Evolutionary conservation across 92 coral and sea anemone species (phyloP).

Genomic region (Porites lobata): DNA sequence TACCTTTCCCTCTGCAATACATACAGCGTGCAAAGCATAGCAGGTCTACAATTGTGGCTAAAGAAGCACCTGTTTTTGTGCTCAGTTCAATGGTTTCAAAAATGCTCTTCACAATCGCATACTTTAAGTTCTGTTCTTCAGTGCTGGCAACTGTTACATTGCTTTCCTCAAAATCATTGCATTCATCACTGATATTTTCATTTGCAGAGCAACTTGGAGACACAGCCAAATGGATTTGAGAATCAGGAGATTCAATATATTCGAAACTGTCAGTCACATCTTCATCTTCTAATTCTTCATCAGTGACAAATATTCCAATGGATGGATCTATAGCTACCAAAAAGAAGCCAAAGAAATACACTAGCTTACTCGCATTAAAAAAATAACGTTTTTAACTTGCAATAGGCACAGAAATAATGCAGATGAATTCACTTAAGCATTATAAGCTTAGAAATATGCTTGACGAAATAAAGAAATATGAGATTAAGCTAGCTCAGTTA

Average conservation of each 20-base stretch:
- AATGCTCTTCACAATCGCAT: conserved; percentile 60
- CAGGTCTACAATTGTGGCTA: conserved; percentile 58
- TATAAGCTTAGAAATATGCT: too few relatives aligned
- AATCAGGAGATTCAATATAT: neutral
- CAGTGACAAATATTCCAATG: neutral
- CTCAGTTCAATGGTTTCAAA: conserved; percentile 64
- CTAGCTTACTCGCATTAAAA: too few relatives aligned
- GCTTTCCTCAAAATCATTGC: neutral
- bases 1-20: conserved; percentile 73
- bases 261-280: conserved; percentile 4
- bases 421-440: too few relatives aligned
- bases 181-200: neutral
- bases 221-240: neutral
- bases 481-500: too few relatives aligned
- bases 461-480: too few relatives aligned
- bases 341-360: too few relatives aligned
- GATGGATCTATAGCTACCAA: neutral
- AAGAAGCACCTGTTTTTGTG: conserved; percentile 59
- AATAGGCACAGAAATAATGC: too few relatives aligned
- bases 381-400: too few relatives aligned
- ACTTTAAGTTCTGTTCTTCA: conserved; percentile 30
- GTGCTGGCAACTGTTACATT: conserved; percentile 1
- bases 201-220: neutral
- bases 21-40: conserved; percentile 73
- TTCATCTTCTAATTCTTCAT: conserved; percentile 32